These are phyloP conservation scores for Empis livida DNA, from an alignment of 2,888 invertebrate genomes.

Conservation along the genomic window DNA sequence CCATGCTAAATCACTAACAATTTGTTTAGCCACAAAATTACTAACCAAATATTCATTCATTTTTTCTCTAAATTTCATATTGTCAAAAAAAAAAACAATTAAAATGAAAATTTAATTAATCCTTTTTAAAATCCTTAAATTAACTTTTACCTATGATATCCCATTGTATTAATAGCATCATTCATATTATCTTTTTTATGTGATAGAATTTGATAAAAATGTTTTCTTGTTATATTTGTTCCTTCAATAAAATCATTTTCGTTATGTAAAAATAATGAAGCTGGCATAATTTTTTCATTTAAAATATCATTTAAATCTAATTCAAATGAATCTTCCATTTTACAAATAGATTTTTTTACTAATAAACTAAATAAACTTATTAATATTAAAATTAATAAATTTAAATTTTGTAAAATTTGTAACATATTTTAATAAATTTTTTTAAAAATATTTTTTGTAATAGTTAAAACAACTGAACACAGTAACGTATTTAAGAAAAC, in stretches of 20 bases:
- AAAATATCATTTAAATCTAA: slow-evolving; percentile 54
- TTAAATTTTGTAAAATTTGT: too few relatives aligned
- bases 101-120: neutral
- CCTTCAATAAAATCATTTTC: slow-evolving; percentile 14
- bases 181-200: slow-evolving; percentile 37
- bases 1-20: slow-evolving; percentile 47
- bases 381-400: too few relatives aligned
- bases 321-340: slow-evolving; percentile 10
- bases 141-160: slow-evolving; percentile 49
- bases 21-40: slow-evolving; percentile 60
- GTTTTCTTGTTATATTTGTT: slow-evolving; percentile 13
- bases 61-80: slow-evolving; percentile 41
- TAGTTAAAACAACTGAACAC: too few relatives aligned
- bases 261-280: slow-evolving; percentile 41
- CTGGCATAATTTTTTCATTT: slow-evolving; percentile 55
- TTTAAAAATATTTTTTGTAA: too few relatives aligned
- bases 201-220: slow-evolving; percentile 9
- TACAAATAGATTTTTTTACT: too few relatives aligned
- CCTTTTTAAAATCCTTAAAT: neutral
- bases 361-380: too few relatives aligned
- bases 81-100: slow-evolving; percentile 1
- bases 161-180: slow-evolving; percentile 50
- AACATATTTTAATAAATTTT: too few relatives aligned
- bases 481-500: too few relatives aligned
- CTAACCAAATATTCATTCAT: slow-evolving; percentile 69